Evolutionary conservation across 2,888 invertebrate genomes (phyloP), one percentile per base, ranked within the genome.

Genomic region (Microplitis deprimator): DNA sequence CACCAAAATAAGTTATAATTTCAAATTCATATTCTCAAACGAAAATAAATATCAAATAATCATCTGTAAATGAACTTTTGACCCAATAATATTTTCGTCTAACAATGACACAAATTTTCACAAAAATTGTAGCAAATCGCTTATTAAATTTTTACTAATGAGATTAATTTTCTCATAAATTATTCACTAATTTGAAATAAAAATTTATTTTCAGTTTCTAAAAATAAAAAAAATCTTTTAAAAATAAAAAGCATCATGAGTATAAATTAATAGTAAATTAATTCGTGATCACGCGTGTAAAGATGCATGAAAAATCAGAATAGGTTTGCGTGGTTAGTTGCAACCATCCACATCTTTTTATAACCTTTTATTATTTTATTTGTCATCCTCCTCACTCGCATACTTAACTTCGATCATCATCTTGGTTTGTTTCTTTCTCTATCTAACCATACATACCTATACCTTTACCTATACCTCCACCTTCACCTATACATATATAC

Each of bases 271-370:
- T 65, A 20, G 38, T 13, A 65, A 65, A 65, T 65, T 20, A 65
- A 65, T 29, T 20, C 3, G 8, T 13, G 38, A 20, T 65, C 7
- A 65, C 38, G 38, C 20, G 38, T 65, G 29, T 65, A 65, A 65
- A 65, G 38, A 65, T 29, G 65, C 38, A 65, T 29, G 65, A 20
- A 65, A 65, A 65, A 65, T 65, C 29, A 65, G 38, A 29, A 13
- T 65, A 10, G 62, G 17, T 62, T 65, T 65, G 50, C 50, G 50
- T 50, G 50, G 50, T 50, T 50, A 50, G 50, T 13, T 50, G 50
- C 50, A 50, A 8, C 50, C 50, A 50, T 50, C 29, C 50, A 50
- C 10, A 50, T 50, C 50, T 50, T 50, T 13, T 50, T 8, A 13
- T 50, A 8, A 50, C 50, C 50, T 50, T 50, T 50, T 50, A 50